Evolutionary conservation across 2,113 vertebrate genomes (phyloP).

Genomic region (Cyanoderma ruficeps): DNA sequence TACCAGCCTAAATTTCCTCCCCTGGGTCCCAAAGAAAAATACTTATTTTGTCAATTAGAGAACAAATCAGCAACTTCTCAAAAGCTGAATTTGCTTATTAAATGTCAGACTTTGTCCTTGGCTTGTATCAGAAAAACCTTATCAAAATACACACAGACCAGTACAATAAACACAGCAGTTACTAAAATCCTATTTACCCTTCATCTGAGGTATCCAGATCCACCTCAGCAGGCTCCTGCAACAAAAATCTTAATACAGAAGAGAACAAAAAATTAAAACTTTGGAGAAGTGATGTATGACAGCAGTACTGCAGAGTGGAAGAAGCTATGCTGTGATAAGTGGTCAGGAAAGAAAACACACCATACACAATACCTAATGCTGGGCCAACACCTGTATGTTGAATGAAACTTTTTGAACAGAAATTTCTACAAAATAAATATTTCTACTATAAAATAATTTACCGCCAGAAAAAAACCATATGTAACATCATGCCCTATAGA

Average conservation of each 20-base stretch:
- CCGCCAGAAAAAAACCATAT: background rate
- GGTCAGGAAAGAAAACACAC: background rate
- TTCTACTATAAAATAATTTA: background rate
- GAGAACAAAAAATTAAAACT: background rate
- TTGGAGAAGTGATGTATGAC: background rate
- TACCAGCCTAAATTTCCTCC: background rate
- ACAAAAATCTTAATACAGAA: background rate
- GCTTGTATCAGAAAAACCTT: constrained; percentile 34
- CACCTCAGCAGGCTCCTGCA: background rate
- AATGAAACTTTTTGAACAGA: background rate
- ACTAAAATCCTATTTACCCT: constrained; percentile 12
- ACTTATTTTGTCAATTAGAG: background rate
- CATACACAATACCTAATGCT: background rate
- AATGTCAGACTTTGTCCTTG: background rate
- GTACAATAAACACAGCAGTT: constrained; percentile 9
- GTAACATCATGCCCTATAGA: background rate
- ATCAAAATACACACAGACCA: constrained; percentile 1
- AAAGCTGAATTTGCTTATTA: constrained; percentile 38
- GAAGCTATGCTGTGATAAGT: background rate
- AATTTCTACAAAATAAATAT: background rate
- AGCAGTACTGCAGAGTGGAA: background rate
- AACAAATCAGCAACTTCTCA: background rate
- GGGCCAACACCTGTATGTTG: background rate
- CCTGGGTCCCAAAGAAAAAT: background rate
- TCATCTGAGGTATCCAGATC: background rate